Evolutionary conservation across 2,113 vertebrate genomes (phyloP), one percentile per base, ranked within the genome.

Genomic region (Psammodynastes pulverulentus): DNA sequence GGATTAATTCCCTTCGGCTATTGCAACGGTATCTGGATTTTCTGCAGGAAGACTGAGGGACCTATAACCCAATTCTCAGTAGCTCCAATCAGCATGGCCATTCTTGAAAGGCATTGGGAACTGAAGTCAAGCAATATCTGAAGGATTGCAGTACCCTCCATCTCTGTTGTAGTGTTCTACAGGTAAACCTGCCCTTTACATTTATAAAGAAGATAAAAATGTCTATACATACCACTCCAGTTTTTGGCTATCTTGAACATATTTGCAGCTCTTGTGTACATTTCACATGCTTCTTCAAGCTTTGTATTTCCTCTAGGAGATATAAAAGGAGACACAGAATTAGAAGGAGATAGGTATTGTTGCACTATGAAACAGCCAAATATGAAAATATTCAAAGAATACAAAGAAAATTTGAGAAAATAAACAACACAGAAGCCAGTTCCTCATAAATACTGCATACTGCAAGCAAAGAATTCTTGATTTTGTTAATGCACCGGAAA

Each of bases 231-330:
- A 99, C 99, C 99, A 3, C 96, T 99, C 99, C 99, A 99, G 95
- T 99, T 99, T 96, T 99, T 99, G 94, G 98, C 98, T 95, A 99
- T 99, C 98, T 99, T 99, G 98, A 99, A 99, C 99, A 99, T 99
- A 97, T 99, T 99, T 95, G 99, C 99, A 84, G 99, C 98, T 97
- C 99, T 98, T 94, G 98, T 99, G 95, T 99, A 99, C 99, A 99
- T 99, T 94, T 99, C 99, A 88, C 99, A 99, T 0, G 99, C 99
- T 92, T 99, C 99, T 97, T 99, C 99, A 93, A 99, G 97, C 94
- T 98, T 98, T 85, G 99, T 98, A 96, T 98, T 99, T 94, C 99
- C 99, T 93, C 99, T 99, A 95, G 88, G 96, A 95, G 48, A 92
- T 93, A 90, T 43, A 12, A 1, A 91, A 34, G 93, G 91, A 96